phyloP scores from a whole-genome alignment of 2,888 invertebrate species.

The Nesidiocoris tenuis region DNA sequence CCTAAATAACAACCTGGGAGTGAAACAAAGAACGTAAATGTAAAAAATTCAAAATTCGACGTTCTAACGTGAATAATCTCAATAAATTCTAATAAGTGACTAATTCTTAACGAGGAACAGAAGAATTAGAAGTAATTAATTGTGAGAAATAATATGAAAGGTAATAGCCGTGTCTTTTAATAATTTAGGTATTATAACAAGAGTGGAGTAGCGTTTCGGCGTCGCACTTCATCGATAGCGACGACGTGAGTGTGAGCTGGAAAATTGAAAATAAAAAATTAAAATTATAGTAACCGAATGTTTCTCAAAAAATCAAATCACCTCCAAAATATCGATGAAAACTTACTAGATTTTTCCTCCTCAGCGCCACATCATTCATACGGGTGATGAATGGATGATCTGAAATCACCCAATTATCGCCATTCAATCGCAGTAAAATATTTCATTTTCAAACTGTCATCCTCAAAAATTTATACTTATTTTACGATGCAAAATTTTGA shows the following conservation, averaged over 20 bases:
- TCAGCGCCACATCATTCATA: background rate
- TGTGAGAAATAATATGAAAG: background rate
- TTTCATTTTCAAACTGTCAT: too few relatives aligned
- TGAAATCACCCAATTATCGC: too few relatives aligned
- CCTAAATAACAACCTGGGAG: background rate
- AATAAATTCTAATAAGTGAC: background rate
- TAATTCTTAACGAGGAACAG: background rate
- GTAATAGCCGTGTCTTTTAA: background rate
- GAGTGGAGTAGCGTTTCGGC: background rate
- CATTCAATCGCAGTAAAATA: too few relatives aligned
- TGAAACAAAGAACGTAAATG: background rate
- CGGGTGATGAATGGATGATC: constrained; percentile 47
- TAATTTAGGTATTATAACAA: background rate
- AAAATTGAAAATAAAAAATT: too few relatives aligned
- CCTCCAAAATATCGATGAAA: too few relatives aligned
- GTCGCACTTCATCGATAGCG: too few relatives aligned
- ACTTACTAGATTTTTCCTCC: too few relatives aligned
- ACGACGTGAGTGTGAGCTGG: too few relatives aligned
- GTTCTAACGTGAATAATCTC: background rate
- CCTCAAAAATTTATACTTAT: too few relatives aligned
- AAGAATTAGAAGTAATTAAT: background rate
- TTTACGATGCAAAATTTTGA: too few relatives aligned
- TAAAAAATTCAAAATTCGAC: background rate
- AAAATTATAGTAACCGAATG: too few relatives aligned
- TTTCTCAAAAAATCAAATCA: too few relatives aligned